A percentile compares a stretch with the other conserved stretches of the same genome.
Conservation (phyloP, 2,113 vertebrate genomes). For the human (Homo sapiens) region GRCh38 chr2:137913501-137914000, state of each 20-base stretch:
- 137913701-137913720: neutral
- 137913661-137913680: neutral
- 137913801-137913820: neutral
- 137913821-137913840: neutral
- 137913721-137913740: neutral
- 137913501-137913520: neutral
- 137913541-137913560: neutral
- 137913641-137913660: neutral
- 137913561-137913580: neutral
- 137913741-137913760: neutral
- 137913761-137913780: neutral
- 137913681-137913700: neutral
- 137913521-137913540: neutral
- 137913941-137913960: neutral
- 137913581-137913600: neutral
- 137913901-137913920: neutral
- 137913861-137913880: neutral
- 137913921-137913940: neutral
- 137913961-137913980: neutral
- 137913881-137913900: neutral
- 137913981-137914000: neutral
- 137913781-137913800: neutral
- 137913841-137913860: neutral
- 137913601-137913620: neutral
- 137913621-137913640: neutral